Conservation (phyloP, 2,797 vertebrate genomes). For the Sebastes trivittatus region DNA sequence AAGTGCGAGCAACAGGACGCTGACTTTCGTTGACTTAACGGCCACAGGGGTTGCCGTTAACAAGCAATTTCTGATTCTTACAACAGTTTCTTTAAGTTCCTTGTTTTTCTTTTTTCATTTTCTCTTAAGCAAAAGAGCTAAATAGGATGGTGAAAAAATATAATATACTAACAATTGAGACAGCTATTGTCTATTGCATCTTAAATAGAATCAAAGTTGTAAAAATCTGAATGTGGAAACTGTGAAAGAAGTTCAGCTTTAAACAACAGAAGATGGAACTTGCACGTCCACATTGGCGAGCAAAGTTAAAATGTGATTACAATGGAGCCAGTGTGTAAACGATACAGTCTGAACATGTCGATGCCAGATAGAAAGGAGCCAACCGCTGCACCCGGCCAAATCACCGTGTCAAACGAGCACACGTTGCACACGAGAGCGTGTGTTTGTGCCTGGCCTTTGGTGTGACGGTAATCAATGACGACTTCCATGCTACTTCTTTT, state of each 20-base stretch:
- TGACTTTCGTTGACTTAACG: no score
- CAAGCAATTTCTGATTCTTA: no score
- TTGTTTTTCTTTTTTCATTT: no score
- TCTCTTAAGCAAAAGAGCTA: no score
- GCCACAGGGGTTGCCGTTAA: no score
- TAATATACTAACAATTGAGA: no score
- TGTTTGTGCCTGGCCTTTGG: constrained; percentile 26
- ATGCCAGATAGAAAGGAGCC: neutral
- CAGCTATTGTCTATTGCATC: no score
- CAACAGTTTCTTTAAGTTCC: no score
- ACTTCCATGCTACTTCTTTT: constrained; percentile 52
- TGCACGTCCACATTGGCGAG: neutral
- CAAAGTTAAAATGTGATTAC: neutral
- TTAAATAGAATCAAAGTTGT: neutral
- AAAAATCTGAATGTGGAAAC: neutral
- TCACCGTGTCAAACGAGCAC: neutral
- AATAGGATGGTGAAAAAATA: no score
- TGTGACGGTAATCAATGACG: constrained; percentile 52
- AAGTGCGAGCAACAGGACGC: no score
- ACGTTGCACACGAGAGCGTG: neutral
- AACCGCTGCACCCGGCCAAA: neutral
- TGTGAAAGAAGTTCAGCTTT: neutral
- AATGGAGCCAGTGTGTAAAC: neutral
- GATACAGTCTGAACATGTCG: neutral
- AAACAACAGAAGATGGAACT: neutral